Evolutionary conservation across 2,888 invertebrate species (phyloP).

Genomic region (Leptinotarsa juncta): DNA sequence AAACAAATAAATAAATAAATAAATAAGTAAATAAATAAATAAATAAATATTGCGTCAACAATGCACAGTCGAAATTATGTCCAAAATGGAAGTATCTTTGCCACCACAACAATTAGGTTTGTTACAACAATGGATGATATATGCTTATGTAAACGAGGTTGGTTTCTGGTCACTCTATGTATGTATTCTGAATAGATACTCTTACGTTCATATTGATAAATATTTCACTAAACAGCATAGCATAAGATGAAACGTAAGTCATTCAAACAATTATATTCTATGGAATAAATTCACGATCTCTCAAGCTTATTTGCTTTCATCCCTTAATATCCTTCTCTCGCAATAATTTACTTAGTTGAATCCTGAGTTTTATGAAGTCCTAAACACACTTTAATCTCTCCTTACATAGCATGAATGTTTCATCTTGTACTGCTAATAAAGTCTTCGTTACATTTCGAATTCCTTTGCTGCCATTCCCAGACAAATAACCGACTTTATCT

Average conservation of each 20-base stretch:
- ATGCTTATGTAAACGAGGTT: no score
- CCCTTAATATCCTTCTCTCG: not conserved
- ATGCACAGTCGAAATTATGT: no score
- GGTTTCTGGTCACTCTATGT: no score
- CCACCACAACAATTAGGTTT: no score
- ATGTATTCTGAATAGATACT: no score
- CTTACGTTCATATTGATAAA: not conserved
- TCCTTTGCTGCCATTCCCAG: constrained; percentile 15
- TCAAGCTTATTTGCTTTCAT: not conserved
- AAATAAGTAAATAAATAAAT: no score
- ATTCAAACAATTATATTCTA: not conserved
- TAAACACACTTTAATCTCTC: constrained; percentile 19
- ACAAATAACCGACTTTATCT: constrained; percentile 21
- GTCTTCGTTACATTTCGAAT: constrained; percentile 10
- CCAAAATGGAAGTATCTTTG: no score
- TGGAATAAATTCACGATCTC: not conserved
- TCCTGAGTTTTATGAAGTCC: constrained; percentile 8
- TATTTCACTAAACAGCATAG: not conserved
- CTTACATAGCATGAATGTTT: constrained; percentile 20
- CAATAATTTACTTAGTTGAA: constrained; percentile 9
- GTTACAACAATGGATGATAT: no score
- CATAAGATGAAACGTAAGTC: not conserved
- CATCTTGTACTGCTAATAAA: constrained; percentile 17
- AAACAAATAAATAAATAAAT: no score
- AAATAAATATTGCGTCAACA: no score